Evolutionary conservation across 2,113 vertebrate species (phyloP).

Genomic region (Ariopsis seemanni): DNA sequence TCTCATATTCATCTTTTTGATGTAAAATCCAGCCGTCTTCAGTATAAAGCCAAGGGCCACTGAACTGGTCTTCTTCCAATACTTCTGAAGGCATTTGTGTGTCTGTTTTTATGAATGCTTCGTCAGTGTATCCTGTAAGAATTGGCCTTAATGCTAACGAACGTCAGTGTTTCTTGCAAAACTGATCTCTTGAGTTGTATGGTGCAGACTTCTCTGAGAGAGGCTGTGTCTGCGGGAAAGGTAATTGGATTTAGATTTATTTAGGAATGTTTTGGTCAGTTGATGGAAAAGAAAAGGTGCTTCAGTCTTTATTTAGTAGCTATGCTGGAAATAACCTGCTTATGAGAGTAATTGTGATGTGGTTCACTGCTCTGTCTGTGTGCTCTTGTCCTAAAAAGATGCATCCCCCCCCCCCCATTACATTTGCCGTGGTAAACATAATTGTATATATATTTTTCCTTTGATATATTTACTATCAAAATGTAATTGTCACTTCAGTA

Average conservation of each 20-base stretch:
- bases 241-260: constrained; percentile 28
- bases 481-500: background rate
- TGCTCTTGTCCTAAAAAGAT: background rate
- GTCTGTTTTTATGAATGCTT: background rate
- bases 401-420: no score
- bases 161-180: background rate
- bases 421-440: background rate
- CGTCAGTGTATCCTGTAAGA: background rate
- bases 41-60: background rate
- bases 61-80: background rate
- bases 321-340: background rate
- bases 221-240: background rate
- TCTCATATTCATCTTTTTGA: background rate
- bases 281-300: background rate
- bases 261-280: constrained; percentile 25
- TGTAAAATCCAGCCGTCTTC: background rate
- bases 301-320: background rate
- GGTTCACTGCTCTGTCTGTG: background rate
- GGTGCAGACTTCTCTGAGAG: background rate
- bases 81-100: background rate
- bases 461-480: background rate
- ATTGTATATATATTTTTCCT: background rate
- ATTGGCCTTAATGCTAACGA: background rate
- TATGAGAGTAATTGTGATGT: background rate
- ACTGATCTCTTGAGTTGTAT: background rate